Base-by-base conservation (phyloP, 2,888 invertebrate genomes). In the Caenorhabditis zanzibari region DNA sequence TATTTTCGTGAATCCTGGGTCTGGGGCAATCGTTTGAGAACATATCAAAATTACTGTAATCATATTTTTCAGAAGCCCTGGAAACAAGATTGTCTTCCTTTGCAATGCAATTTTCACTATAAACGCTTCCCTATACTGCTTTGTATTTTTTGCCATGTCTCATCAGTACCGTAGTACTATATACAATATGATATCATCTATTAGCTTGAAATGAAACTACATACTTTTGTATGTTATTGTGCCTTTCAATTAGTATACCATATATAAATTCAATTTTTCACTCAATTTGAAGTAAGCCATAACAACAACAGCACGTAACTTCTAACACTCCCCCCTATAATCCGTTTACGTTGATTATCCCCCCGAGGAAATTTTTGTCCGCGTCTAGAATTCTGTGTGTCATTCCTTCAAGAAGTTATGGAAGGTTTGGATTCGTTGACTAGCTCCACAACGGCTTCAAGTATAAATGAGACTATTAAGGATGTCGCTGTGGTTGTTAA, bases 51-150 rank as follows among this genome's bases (percentile, higher is more conserved):
- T n/a, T n/a, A n/a, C n/a, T n/a, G n/a, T n/a, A n/a, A n/a, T n/a
- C n/a, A n/a, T n/a, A n/a, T n/a, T 22, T 41, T 63, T 22, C 26
- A 63, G 63, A 26, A 22, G 10, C 32, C 19, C 35, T 41, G 41
- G 24, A 19, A n/a, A 63, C 4, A 41, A 22, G 4, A 41, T 24
- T 41, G 22, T 63, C 14, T 69, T 14, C 16, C 14, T 58, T 0
- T 41, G 56, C 19, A 26, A 66, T 14, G 19, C 66, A 1, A 28
- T 75, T 4, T 75, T 75, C n/a, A 75, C 47, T n/a, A 26, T 19
- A 6, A 75, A 75, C 22, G 63, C 75, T 22, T 66, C 75, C 0
- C 16, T 75, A 6, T 64, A 75, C 24, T 75, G 66, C 32, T 19
- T 52, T 0, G 6, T 52, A 22, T 5, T 19, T 2, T 52, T 52